A percentile compares a stretch with the other conserved stretches of the same genome.
phyloP scores from a whole-genome alignment of 1,140 invertebrate species.

The Tachypleus tridentatus region DNA sequence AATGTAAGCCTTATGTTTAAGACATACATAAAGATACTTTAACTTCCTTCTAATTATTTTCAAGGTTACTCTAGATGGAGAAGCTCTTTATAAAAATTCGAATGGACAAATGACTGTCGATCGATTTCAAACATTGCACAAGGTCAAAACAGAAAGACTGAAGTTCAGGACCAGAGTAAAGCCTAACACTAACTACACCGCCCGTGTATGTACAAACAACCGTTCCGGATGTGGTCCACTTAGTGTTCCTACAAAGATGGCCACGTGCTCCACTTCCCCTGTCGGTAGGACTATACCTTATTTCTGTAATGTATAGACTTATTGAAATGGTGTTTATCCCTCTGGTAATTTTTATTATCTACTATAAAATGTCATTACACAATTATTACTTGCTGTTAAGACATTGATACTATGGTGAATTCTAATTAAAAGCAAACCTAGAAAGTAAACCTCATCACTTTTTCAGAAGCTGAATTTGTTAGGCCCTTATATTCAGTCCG shows the following conservation, averaged over 20 bases:
- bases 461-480: background rate
- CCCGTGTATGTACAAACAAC: conserved; percentile 21
- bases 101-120: conserved; percentile 17
- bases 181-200: conserved; percentile 31
- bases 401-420: background rate
- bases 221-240: conserved; percentile 22
- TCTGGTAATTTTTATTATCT: background rate
- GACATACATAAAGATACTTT: too few species aligned
- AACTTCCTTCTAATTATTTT: background rate
- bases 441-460: background rate
- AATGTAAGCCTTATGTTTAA: too few species aligned
- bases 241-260: conserved; percentile 8
- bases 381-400: background rate
- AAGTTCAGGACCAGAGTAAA: conserved; percentile 20
- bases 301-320: background rate
- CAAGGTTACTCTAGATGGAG: conserved; percentile 17
- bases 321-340: background rate
- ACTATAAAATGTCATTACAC: background rate
- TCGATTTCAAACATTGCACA: conserved; percentile 14
- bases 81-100: conserved; percentile 12
- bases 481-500: too few species aligned
- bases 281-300: conserved; percentile 5
- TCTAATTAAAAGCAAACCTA: background rate
- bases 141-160: conserved; percentile 16
- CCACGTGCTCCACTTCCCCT: conserved; percentile 17